phyloP scores from a whole-genome alignment of 2,888 invertebrate species.

The Nomada goodeniana region DNA sequence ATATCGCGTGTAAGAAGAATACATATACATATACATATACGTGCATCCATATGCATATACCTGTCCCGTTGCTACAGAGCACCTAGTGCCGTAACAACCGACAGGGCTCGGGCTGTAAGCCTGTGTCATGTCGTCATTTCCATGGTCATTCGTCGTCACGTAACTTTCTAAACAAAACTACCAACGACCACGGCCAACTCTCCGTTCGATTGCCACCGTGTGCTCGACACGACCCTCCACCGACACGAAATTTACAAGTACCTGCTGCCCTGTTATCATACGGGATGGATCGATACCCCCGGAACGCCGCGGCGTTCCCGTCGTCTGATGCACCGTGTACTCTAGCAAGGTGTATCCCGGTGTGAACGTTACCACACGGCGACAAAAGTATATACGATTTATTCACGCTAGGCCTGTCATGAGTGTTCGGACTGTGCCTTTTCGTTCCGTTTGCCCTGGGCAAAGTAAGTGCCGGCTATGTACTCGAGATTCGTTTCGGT shows the following conservation, averaged over 20 bases:
- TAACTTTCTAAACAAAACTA: slow-evolving; percentile 78
- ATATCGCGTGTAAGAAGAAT: slow-evolving; percentile 27
- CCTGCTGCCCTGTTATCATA: slow-evolving; percentile 62
- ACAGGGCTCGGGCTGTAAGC: slow-evolving; percentile 39
- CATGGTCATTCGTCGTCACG: slow-evolving; percentile 74
- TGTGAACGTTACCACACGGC: not conserved
- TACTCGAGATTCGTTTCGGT: too few species aligned
- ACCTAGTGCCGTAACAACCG: slow-evolving; percentile 53
- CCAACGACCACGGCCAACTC: slow-evolving; percentile 27
- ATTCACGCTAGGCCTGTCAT: not conserved
- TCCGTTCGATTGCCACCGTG: slow-evolving; percentile 22
- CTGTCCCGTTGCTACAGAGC: slow-evolving; percentile 24
- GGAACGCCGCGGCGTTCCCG: slow-evolving; percentile 11
- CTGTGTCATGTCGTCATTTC: slow-evolving; percentile 74
- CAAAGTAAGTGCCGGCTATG: not conserved
- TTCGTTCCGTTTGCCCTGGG: not conserved
- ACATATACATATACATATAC: not conserved
- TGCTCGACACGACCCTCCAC: slow-evolving; percentile 8
- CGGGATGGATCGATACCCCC: slow-evolving; percentile 67
- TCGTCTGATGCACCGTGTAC: not conserved
- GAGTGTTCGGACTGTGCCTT: not conserved
- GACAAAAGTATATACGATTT: not conserved
- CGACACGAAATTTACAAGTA: slow-evolving; percentile 52
- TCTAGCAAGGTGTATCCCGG: not conserved
- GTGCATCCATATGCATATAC: too few species aligned